Percentiles rank a stretch among this genome's conserved stretches.
Conservation (phyloP, 2,888 invertebrate genomes). For the Cancer borealis region DNA sequence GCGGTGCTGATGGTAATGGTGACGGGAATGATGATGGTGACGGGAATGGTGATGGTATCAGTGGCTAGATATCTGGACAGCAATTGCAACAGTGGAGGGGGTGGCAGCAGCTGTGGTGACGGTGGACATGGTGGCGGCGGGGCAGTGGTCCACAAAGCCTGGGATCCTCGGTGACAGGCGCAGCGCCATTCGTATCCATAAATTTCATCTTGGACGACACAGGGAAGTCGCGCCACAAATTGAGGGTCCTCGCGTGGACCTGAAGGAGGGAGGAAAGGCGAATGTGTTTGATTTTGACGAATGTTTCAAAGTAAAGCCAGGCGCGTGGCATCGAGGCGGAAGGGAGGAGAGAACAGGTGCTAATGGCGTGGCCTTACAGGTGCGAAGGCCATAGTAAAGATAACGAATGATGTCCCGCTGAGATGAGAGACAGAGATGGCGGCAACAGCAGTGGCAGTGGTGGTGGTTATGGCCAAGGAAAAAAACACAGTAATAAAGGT, state of each 20-base stretch:
- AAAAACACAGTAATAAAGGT: neutral
- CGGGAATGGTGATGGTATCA: neutral
- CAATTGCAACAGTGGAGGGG: neutral
- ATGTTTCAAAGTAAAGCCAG: conserved; percentile 3
- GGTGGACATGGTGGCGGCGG: neutral
- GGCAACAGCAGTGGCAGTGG: neutral
- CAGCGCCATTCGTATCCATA: conserved; percentile 62
- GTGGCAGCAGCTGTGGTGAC: neutral
- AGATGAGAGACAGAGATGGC: neutral
- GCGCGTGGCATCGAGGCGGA: no score
- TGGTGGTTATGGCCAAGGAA: neutral
- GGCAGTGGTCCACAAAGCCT: conserved; percentile 44
- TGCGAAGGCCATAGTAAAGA: neutral
- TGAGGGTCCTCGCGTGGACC: conserved; percentile 49
- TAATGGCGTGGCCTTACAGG: neutral
- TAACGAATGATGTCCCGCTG: neutral
- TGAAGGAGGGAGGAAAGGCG: neutral
- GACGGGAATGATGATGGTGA: neutral
- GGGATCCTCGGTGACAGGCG: conserved; percentile 59
- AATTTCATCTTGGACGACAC: conserved; percentile 60
- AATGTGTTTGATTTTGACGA: conserved; percentile 55
- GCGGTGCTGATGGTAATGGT: neutral
- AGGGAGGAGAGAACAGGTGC: neutral
- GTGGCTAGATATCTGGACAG: neutral
- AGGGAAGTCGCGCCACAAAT: conserved; percentile 56